These are phyloP conservation scores for Drosophila malerkotliana DNA, from an alignment of 1,140 invertebrate species.

Conservation along the genomic window DNA sequence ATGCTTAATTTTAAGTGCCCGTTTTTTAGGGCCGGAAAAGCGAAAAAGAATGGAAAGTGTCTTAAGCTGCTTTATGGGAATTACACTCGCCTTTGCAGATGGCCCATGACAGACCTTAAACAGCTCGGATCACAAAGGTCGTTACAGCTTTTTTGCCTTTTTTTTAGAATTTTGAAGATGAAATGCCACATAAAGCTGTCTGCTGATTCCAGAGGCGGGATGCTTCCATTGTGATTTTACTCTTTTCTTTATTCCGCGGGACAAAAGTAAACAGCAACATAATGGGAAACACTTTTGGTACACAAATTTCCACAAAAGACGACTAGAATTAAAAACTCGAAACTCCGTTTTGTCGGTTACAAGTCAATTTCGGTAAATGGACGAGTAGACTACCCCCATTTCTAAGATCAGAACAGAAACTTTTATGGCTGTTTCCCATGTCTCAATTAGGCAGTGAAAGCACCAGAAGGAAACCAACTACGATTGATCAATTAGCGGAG, in stretches of 20 bases:
- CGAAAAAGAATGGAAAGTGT: constrained; percentile 60
- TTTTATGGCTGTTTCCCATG: constrained; percentile 45
- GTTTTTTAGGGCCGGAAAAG: constrained; percentile 67
- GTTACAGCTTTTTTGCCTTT: constrained; percentile 49
- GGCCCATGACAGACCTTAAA: constrained; percentile 68
- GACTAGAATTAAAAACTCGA: constrained; percentile 6
- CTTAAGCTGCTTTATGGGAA: constrained; percentile 81
- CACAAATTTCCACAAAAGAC: constrained; percentile 23
- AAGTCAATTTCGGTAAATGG: constrained; percentile 35
- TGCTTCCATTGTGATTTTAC: constrained; percentile 58
- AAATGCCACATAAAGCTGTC: constrained; percentile 55
- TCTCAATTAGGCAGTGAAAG: constrained; percentile 70
- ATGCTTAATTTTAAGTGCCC: constrained; percentile 67
- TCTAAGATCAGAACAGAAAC: constrained; percentile 17
- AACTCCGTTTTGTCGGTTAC: constrained; percentile 28
- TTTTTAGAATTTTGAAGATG: constrained; percentile 27
- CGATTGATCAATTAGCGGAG: constrained; percentile 45
- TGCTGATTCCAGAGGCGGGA: constrained; percentile 30
- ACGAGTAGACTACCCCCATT: constrained; percentile 21
- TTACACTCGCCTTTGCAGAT: constrained; percentile 69
- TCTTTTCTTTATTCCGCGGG: constrained; percentile 22
- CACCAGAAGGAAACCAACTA: constrained; percentile 34
- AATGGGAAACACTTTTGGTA: constrained; percentile 31
- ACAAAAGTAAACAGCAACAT: constrained; percentile 30
- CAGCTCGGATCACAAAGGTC: constrained; percentile 65